Evolutionary conservation across 2,888 invertebrate genomes (phyloP), one percentile per base, ranked within the genome.

Genomic region (Eilema caniola): DNA sequence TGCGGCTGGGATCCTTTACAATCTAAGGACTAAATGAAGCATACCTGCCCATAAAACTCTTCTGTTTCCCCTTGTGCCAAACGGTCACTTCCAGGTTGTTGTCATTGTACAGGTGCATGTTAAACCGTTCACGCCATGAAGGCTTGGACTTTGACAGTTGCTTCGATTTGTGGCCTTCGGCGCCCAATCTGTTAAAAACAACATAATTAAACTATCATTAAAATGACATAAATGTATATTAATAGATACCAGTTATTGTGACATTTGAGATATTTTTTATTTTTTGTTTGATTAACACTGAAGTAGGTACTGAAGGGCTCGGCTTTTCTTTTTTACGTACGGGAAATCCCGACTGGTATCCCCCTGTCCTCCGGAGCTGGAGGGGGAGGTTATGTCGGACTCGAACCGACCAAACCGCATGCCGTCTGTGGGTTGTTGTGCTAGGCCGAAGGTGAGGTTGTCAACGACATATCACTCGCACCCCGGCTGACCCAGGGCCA

Each of bases 21-120:
- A 41, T 41, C 41, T 41, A 16, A 53, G 5, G 25, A 62, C 62
- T 57, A 56, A 53, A 4, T 10, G 1, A 28, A 28, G 20, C 4
- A 66, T 23, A 47, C 95, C 94, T 91, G 84, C 95, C 95, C 91
- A 95, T 92, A 74, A 95, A 95, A 72, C 86, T 91, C 78, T 95
- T 95, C 81, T 94, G 93, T 83, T 92, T 94, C 41, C 90, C 93
- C 85, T 95, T 95, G 75, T 93, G 91, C 94, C 94, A 95, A 37
- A 94, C 90, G 65, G 93, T 92, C 69, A 93, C 86, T 82, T 95
- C 95, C 72, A 95, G 83, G 67, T 82, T 83, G 74, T 78, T 92
- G 71, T 94, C 93, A 64, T 94, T 94, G 70, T 94, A 92, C 16
- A 92, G 74, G 74, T 93, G 87, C 41, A 95, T 73, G 82, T 95